Evolutionary conservation across 2,888 invertebrate species (phyloP).

Genomic region (Lepidocyrtoides sp.): DNA sequence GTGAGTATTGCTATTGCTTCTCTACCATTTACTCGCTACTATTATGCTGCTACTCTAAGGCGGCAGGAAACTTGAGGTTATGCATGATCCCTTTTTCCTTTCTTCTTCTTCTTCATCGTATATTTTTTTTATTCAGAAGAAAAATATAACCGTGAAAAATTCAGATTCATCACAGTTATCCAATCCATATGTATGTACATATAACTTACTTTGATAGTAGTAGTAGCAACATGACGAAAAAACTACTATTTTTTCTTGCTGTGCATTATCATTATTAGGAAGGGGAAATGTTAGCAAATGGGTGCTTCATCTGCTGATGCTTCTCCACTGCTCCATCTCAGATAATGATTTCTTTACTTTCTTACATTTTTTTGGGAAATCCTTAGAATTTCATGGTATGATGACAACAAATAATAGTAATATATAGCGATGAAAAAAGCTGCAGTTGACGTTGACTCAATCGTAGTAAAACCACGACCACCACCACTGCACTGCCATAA

Average conservation of each 20-base stretch:
- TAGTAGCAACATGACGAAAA: neutral
- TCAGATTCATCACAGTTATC: slow-evolving; percentile 33
- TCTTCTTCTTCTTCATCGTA: neutral
- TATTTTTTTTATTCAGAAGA: slow-evolving; percentile 32
- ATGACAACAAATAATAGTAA: slow-evolving; percentile 32
- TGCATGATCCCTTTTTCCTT: slow-evolving; percentile 63
- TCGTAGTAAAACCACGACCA: neutral
- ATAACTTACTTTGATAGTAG: neutral
- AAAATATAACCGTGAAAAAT: slow-evolving; percentile 38
- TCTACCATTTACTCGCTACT: neutral
- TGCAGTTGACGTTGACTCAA: slow-evolving; percentile 66
- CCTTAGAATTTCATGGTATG: slow-evolving; percentile 15
- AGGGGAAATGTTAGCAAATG: slow-evolving; percentile 40
- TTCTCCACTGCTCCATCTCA: no score
- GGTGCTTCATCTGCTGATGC: slow-evolving; percentile 8
- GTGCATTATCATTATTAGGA: neutral
- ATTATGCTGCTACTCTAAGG: neutral
- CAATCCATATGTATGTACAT: neutral
- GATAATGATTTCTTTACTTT: no score
- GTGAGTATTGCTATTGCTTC: neutral
- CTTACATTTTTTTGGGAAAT: slow-evolving; percentile 8
- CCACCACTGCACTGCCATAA: neutral
- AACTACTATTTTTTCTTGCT: neutral
- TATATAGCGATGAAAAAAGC: slow-evolving; percentile 28
- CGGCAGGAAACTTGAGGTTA: slow-evolving; percentile 71